These are phyloP conservation scores for Harpagifer antarcticus DNA, from an alignment of 2,797 vertebrate genomes.

Conservation along the genomic window DNA sequence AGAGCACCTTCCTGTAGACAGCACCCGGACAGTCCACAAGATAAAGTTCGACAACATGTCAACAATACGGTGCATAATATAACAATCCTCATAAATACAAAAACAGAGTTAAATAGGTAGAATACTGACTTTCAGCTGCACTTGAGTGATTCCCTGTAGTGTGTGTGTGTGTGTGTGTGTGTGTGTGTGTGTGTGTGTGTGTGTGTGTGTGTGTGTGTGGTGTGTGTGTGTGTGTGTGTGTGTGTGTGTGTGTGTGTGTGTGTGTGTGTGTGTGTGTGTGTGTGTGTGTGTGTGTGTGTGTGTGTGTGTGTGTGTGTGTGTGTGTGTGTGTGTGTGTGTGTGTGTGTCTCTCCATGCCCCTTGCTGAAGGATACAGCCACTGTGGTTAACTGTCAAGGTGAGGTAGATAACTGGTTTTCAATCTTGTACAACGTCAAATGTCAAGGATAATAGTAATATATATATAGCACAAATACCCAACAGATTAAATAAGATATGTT, in stretches of 20 bases:
- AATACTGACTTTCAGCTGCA: slow-evolving; percentile 60
- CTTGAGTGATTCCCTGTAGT: slow-evolving; percentile 49
- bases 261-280: background rate
- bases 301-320: slow-evolving; percentile 5
- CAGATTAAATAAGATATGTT: slow-evolving; percentile 64
- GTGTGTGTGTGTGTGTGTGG: slow-evolving; percentile 9
- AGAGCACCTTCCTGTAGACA: slow-evolving; percentile 58
- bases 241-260: slow-evolving; percentile 11
- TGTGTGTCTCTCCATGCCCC: slow-evolving; percentile 9
- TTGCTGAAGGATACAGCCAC: slow-evolving; percentile 34
- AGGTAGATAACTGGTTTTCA: slow-evolving; percentile 76
- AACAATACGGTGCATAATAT: slow-evolving; percentile 40
- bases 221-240: slow-evolving; percentile 8
- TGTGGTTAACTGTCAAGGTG: slow-evolving; percentile 52
- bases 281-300: background rate
- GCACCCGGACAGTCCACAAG: slow-evolving; percentile 22
- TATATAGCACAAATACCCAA: slow-evolving; percentile 39
- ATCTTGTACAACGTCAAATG: slow-evolving; percentile 44
- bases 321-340: slow-evolving; percentile 26
- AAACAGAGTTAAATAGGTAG: slow-evolving; percentile 69
- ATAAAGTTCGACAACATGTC: slow-evolving; percentile 6
- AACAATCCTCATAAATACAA: slow-evolving; percentile 73
- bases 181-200: background rate
- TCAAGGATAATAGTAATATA: slow-evolving; percentile 39
- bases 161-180: slow-evolving; percentile 3